Evolutionary conservation across 2,888 invertebrate genomes (phyloP), one percentile per base, ranked within the genome.

Genomic region (Lumbricus terrestris): DNA sequence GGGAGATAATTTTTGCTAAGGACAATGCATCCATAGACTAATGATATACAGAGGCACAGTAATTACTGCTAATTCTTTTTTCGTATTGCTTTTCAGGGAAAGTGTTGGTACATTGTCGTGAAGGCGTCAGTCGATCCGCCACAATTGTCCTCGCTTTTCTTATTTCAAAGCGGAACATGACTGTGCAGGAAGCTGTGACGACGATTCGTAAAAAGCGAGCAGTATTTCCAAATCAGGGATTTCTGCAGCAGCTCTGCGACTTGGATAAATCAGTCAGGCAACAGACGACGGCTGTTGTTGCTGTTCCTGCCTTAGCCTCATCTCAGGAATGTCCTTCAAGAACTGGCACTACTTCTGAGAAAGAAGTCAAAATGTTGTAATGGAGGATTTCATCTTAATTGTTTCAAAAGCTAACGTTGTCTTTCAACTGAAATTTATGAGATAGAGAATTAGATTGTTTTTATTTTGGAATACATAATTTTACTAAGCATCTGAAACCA

Each of bases 231-330:
- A 69, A 69, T 69, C 69, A 69, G 69, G 69, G 69, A 13, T 69
- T 69, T 69, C 69, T 69, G 69, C 69, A 69, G 69, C 69, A 69
- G 13, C 69, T 69, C 8, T 69, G 69, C n/a, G 69, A 69, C 69
- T n/a, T 69, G 69, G 69, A 69, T n/a, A 69, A 69, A 69, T 69
- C 69, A 69, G 69, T 69, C 69, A 69, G 69, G 69, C 69, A 69
- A 69, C 69, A 69, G 29, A 69, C 13, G 29, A 8, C 69, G 29
- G 69, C 13, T 69, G 69, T 69, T 69, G 29, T n/a, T 69, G 69
- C 13, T 69, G 69, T 69, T 69, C 69, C 69, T n/a, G n/a, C 11
- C 8, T 69, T 23, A 47, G 69, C 69, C 8, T n/a, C n/a, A n/a
- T 69, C 69, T 69, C 0, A n/a, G 69, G 69, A 69, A 69, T n/a